Evolutionary conservation across 2,797 vertebrate genomes (phyloP), one percentile per base, ranked within the genome.

Genomic region (Anguilla marmorata): DNA sequence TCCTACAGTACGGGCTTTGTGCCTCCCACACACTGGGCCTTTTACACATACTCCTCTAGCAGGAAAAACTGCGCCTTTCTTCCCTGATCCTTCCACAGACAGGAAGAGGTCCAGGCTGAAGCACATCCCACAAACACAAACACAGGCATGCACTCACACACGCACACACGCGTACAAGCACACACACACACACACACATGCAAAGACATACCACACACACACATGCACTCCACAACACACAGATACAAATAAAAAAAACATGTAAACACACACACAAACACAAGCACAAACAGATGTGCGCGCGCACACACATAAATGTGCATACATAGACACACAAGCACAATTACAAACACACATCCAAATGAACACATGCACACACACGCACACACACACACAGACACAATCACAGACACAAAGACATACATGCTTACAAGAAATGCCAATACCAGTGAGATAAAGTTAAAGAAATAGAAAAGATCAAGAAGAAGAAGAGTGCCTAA

Each of bases 1-100:
- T 86, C 76, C 16, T 88, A 96, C 95, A 96, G 93, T 93, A 92
- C 94, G 91, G 45, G 93, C 96, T 95, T 96, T 96, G 96, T 96
- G 93, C 88, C 87, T 86, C 66, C 87, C 90, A 90, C 92, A 96
- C 94, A 96, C 93, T 93, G 92, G 79, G 89, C 89, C 95, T 95
- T 94, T 94, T 90, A 95, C 91, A 91, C 91, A 88, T 16, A 90
- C 86, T 72, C 83, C 37, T 79, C 37, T 5, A 16, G 19, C 54
- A 85, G 79, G 80, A 88, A 82, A 90, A 80, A 86, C 58, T n/a
- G 41, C 54, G 76, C 63, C 72, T 82, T 41, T 88, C 90, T 88
- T 76, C 87, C 79, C 80, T 72, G 56, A 58, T 69, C 74, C 82
- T 90, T 91, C 87, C 87, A 89, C 87, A 88, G 90, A 79, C 89